phyloP scores from a whole-genome alignment of 1,140 invertebrate species.

The Frieseomelitta varia region DNA sequence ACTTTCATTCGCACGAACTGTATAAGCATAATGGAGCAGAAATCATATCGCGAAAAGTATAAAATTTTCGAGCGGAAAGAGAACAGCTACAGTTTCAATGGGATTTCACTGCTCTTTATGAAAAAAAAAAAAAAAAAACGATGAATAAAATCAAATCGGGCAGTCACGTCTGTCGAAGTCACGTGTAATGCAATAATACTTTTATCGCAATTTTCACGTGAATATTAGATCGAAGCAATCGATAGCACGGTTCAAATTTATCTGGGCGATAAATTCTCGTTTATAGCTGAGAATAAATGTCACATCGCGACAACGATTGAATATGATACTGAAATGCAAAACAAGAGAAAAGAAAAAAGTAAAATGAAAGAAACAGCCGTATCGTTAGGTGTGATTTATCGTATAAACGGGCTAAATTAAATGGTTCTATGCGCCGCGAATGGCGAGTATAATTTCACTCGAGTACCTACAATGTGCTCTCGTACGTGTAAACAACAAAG shows the following conservation, averaged over 20 bases:
- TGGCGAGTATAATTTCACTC: neutral
- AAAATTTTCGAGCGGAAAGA: neutral
- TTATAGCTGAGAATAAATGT: conserved; percentile 50
- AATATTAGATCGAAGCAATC: conserved; percentile 48
- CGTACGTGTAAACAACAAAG: neutral
- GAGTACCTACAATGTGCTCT: neutral
- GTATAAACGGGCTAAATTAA: neutral
- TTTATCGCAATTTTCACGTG: conserved; percentile 37
- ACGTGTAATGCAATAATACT: neutral
- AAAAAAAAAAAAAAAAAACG: neutral
- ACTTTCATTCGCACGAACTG: no score
- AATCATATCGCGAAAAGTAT: neutral
- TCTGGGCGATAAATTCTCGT: conserved; percentile 54
- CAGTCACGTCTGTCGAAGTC: neutral
- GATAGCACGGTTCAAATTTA: conserved; percentile 43
- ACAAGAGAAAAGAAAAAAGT: neutral
- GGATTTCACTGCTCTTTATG: neutral
- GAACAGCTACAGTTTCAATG: neutral
- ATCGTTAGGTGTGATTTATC: neutral
- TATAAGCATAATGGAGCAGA: neutral
- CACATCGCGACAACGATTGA: conserved; percentile 32
- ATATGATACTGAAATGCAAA: conserved; percentile 8
- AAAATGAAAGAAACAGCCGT: neutral
- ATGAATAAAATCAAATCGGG: neutral
- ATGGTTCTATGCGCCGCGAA: neutral